These are phyloP conservation scores for Leptarthrus brevirostris DNA, from an alignment of 2,888 invertebrate genomes.

Conservation along the genomic window DNA sequence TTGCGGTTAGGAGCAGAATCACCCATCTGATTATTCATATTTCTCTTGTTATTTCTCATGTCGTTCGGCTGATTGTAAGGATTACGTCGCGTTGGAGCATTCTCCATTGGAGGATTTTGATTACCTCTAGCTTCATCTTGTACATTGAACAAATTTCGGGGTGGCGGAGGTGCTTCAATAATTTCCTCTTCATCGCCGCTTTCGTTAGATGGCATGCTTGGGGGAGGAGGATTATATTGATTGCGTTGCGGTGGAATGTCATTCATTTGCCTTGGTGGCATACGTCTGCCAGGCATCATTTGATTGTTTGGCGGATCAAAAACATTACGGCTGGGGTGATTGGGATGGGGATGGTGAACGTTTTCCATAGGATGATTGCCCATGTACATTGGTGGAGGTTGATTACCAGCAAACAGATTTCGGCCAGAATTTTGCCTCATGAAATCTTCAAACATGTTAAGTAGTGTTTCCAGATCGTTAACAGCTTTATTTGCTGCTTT, in stretches of 20 bases:
- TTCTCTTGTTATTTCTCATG: not conserved
- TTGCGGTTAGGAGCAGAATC: not conserved
- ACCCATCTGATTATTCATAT: not conserved
- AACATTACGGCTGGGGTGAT: conserved; percentile 6
- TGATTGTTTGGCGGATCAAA: not conserved
- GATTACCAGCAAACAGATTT: not conserved
- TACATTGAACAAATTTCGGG: conserved; percentile 28
- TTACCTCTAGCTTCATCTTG: not conserved
- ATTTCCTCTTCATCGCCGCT: not conserved
- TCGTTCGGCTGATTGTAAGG: not conserved
- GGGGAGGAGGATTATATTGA: conserved; percentile 1
- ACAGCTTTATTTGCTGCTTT: conserved; percentile 15
- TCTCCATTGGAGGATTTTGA: not conserved
- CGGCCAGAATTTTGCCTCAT: not conserved
- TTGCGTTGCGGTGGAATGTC: not conserved
- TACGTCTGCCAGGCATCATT: not conserved
- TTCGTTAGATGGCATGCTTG: not conserved
- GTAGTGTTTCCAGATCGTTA: conserved; percentile 18
- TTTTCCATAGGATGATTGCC: not conserved
- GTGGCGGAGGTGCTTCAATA: conserved; percentile 34
- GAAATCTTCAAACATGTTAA: conserved; percentile 19
- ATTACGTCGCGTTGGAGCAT: not conserved
- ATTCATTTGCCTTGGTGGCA: conserved; percentile 1
- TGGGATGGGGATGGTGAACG: not conserved
- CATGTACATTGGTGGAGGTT: not conserved